These are phyloP conservation scores for Pollachius pollachius DNA, from an alignment of 2,113 vertebrate genomes.

Conservation along the genomic window DNA sequence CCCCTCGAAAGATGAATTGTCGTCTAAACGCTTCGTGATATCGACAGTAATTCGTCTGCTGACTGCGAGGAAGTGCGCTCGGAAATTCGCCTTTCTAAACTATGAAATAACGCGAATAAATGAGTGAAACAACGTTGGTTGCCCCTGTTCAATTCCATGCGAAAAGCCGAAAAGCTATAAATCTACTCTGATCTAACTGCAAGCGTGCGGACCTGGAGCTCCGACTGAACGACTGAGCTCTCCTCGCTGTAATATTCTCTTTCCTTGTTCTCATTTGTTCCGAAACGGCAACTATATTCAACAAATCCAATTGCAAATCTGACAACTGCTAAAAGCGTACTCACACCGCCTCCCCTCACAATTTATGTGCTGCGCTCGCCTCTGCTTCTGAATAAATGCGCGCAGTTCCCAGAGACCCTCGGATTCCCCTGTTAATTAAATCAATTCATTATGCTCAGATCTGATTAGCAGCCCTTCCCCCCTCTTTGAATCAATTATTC, in stretches of 20 bases:
- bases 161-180: conserved; percentile 56
- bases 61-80: conserved; percentile 43
- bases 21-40: conserved; percentile 50
- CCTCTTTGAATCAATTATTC: conserved; percentile 99
- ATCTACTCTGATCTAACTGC: conserved; percentile 22
- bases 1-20: conserved; percentile 55
- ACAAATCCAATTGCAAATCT: conserved; percentile 77
- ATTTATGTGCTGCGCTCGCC: conserved; percentile 81
- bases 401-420: conserved; percentile 94
- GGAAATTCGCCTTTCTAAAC: conserved; percentile 56
- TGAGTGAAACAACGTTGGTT: conserved; percentile 53
- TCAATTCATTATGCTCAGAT: conserved; percentile 99
- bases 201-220: conserved; percentile 52
- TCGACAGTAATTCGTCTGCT: conserved; percentile 53
- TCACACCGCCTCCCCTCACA: conserved; percentile 78
- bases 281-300: conserved; percentile 82
- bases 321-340: conserved; percentile 81
- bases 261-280: conserved; percentile 81
- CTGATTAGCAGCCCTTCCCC: conserved; percentile 99
- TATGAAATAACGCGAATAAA: conserved; percentile 60
- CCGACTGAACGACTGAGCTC: conserved; percentile 58
- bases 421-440: conserved; percentile 99
- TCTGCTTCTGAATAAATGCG: conserved; percentile 87
- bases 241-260: conserved; percentile 58
- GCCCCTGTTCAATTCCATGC: conserved; percentile 72